These are phyloP conservation scores for Numida meleagris DNA, from an alignment of 2,113 vertebrate genomes.

Conservation along the genomic window DNA sequence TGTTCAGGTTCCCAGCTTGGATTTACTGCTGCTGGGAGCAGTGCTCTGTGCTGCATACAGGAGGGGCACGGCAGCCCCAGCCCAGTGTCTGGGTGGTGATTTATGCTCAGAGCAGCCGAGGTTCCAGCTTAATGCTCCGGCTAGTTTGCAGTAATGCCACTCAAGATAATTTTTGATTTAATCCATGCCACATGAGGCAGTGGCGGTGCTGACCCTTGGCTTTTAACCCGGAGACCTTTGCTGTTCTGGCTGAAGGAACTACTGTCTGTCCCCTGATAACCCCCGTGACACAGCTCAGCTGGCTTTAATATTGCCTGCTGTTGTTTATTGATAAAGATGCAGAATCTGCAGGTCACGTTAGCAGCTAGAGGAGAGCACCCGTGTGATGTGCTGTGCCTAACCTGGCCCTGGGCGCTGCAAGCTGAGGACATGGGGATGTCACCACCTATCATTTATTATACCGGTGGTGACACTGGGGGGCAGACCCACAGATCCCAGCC, in stretches of 20 bases:
- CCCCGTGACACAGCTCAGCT: slow-evolving; percentile 50
- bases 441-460: background rate
- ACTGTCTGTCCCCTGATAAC: slow-evolving; percentile 77
- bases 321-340: slow-evolving; percentile 19
- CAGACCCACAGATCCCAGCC: background rate
- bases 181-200: slow-evolving; percentile 73
- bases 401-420: background rate
- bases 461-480: background rate
- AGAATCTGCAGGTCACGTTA: background rate
- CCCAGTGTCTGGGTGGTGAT: background rate
- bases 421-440: background rate
- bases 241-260: slow-evolving; percentile 72
- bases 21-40: background rate
- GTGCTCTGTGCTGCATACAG: background rate
- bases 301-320: slow-evolving; percentile 1
- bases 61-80: background rate
- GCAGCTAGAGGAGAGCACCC: background rate
- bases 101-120: background rate
- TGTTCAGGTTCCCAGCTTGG: fast-evolving
- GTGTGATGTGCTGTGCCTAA: background rate
- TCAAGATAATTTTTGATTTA: slow-evolving; percentile 71
- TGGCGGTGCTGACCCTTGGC: slow-evolving; percentile 73
- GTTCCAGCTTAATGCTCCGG: background rate
- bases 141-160: slow-evolving; percentile 42
- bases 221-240: slow-evolving; percentile 71